Base-by-base conservation (phyloP, 2,888 invertebrate genomes). In the Leptothorax acervorum region DNA sequence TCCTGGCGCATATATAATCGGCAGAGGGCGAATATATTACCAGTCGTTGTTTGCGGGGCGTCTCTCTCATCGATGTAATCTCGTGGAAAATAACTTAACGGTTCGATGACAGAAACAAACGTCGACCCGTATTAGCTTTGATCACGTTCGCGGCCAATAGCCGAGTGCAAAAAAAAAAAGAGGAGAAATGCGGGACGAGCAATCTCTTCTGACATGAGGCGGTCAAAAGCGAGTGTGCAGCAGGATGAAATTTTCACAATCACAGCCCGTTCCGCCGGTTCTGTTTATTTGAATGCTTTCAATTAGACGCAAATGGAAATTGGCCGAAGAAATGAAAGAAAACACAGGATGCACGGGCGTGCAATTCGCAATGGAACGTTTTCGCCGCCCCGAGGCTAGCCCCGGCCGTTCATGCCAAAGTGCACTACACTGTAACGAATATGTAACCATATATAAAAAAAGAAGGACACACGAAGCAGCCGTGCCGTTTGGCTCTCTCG, bases 231-330 rank as follows among this genome's bases (percentile, higher is more conserved):
- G 60, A 71, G 35, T 6, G 35, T 6, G 35, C 68, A 57, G 45
- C 68, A 57, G 45, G 39, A 81, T 81, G 60, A 81, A 81, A 81
- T 71, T 79, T 79, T 71, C 71, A 81, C 79, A 81, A 73, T 81
- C 78, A 57, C 79, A 71, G 55, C 28, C 48, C 60, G 48, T 71
- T 60, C 39, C 39, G 60, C 60, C 71, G 60, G 18, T 71, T 81
- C 60, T 81, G 79, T 81, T 81, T 81, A 81, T 81, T 81, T 81
- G 79, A 81, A 71, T 84, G 70, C 83, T 75, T 85, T 85, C 85
- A 79, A 84, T 76, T 76, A 83, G 79, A 79, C 63, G 82, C 62
- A 71, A 78, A 83, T 70, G 79, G 79, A 85, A 79, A 70, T 83
- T 70, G 79, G 66, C 73, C 55, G 74, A 84, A 84, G 73, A 75